phyloP scores from a whole-genome alignment of 2,113 vertebrate genomes.

The Corvus cornix region DNA sequence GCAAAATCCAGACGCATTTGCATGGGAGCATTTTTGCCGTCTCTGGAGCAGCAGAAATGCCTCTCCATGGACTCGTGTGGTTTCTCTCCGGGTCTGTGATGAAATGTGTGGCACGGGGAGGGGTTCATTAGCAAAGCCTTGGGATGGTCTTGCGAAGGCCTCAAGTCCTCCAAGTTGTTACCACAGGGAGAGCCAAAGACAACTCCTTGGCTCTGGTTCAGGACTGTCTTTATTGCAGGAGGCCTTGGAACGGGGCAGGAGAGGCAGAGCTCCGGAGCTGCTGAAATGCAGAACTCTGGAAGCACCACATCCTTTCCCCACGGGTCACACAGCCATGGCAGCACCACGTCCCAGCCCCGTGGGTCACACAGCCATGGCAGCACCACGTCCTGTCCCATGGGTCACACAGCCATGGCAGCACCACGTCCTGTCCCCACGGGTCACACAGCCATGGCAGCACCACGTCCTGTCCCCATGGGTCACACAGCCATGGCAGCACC shows the following conservation, averaged over 20 bases:
- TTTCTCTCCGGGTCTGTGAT: not conserved
- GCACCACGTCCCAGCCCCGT: no score
- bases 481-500: accelerated
- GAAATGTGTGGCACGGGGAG: slow-evolving; percentile 27
- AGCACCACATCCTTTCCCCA: accelerated
- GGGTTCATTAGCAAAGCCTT: not conserved
- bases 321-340: not conserved
- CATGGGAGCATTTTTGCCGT: not conserved
- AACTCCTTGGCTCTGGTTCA: not conserved
- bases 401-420: no score
- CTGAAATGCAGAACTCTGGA: not conserved
- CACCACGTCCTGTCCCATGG: no score
- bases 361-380: not conserved
- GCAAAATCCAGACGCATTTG: not conserved
- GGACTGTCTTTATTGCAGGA: not conserved
- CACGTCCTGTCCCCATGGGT: not conserved
- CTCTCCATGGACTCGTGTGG: not conserved
- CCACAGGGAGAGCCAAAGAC: not conserved
- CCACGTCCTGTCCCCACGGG: no score
- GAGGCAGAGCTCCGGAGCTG: not conserved
- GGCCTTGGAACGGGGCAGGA: not conserved
- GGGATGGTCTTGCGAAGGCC: not conserved
- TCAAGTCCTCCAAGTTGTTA: not conserved
- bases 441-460: not conserved
- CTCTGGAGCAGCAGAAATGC: not conserved